These are phyloP conservation scores for Daptonema setosum DNA, from an alignment of 2,888 invertebrate species.

Conservation along the genomic window DNA sequence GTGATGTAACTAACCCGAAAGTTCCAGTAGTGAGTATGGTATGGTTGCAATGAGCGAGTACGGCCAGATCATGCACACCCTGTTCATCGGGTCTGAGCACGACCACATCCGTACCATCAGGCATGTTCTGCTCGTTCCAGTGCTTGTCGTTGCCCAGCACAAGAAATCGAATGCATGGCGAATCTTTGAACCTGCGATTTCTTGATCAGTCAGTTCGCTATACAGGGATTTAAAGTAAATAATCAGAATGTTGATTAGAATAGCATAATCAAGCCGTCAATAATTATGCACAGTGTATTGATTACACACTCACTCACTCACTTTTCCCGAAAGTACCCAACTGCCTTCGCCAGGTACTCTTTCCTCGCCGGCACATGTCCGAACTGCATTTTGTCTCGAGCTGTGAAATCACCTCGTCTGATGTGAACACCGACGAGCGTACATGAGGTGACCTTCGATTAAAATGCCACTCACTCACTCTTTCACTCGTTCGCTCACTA, in stretches of 20 bases:
- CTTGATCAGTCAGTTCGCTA: background rate
- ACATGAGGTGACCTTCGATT: background rate
- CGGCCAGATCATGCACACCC: slow-evolving; percentile 18
- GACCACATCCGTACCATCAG: background rate
- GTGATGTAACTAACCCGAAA: no score
- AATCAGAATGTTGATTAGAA: no score
- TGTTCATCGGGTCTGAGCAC: background rate
- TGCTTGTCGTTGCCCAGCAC: background rate
- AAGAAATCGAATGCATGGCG: background rate
- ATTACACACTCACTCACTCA: slow-evolving; percentile 19
- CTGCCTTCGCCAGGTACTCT: slow-evolving; percentile 19
- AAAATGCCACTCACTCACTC: no score
- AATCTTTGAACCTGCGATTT: background rate
- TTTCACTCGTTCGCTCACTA: no score
- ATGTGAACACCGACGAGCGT: slow-evolving; percentile 19
- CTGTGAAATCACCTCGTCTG: slow-evolving; percentile 21
- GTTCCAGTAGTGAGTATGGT: slow-evolving; percentile 22
- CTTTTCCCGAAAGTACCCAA: slow-evolving; percentile 24
- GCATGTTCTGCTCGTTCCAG: background rate
- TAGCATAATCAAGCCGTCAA: no score
- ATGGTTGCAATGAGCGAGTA: slow-evolving; percentile 19
- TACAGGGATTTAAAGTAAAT: slow-evolving; percentile 4
- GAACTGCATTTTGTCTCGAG: slow-evolving; percentile 11
- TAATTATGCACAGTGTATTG: no score
- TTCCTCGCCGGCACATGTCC: slow-evolving; percentile 19